These are phyloP conservation scores for Exocentrus adspersus DNA, from an alignment of 2,888 invertebrate species.

Conservation along the genomic window DNA sequence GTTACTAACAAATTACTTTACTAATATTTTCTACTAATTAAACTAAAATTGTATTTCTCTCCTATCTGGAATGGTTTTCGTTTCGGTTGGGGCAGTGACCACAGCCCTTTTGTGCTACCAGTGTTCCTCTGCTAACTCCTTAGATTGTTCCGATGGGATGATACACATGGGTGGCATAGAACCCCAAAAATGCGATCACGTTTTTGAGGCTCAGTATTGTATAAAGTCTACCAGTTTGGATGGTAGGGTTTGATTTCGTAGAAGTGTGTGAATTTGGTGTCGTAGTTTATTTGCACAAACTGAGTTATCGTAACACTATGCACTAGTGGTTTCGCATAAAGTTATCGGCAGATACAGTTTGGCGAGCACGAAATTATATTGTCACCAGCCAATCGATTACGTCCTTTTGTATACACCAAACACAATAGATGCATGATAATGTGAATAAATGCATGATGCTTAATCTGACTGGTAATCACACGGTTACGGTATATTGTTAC, in stretches of 20 bases:
- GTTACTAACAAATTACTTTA: neutral
- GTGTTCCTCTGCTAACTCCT: conserved; percentile 75
- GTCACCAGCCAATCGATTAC: neutral
- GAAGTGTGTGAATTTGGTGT: too few species aligned
- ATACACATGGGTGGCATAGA: conserved; percentile 67
- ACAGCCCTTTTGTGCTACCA: conserved; percentile 76
- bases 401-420: neutral
- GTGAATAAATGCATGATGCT: neutral
- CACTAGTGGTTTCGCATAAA: neutral
- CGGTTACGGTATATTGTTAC: too few species aligned
- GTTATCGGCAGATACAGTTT: conserved; percentile 13
- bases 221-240: conserved; percentile 78
- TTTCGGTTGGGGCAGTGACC: conserved; percentile 1
- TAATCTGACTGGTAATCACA: too few species aligned
- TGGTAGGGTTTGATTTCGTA: conserved; percentile 49
- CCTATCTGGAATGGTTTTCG: neutral
- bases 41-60: conserved; percentile 24
- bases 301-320: neutral
- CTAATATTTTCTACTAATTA: conserved; percentile 5
- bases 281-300: too few species aligned
- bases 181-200: conserved; percentile 75
- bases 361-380: neutral
- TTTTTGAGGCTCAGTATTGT: conserved; percentile 85
- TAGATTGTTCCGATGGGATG: conserved; percentile 76
- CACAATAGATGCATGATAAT: neutral